Base-by-base conservation (phyloP, 2,888 invertebrate species). In the Lomographa bimaculata region DNA sequence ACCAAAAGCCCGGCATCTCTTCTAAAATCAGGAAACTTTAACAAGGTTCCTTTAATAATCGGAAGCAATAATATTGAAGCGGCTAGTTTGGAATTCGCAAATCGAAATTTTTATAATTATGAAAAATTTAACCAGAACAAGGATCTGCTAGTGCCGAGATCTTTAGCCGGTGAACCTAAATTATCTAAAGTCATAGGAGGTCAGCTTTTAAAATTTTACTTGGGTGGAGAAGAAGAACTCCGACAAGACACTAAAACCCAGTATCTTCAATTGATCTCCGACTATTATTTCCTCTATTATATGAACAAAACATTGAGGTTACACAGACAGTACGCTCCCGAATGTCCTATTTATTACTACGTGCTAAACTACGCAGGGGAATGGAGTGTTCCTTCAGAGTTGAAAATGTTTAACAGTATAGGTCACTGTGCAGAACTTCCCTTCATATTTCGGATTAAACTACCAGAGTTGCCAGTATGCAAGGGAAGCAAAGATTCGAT, bases 11-110 rank as follows among this genome's bases (percentile, higher is more conserved):
- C 89, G 16, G 52, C 52, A 17, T 27, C 63, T n/a, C 69, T 87
- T 28, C 51, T 89, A 34, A 85, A 82, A 57, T 76, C 83, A 12
- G 82, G 82, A 10, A 78, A 78, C 37, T 79, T 78, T 35, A 79
- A 81, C 51, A 85, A 81, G 62, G 84, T 89, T 0, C 89, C 89
- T 1, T 50, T 89, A 34, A 79, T 89, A 26, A 84, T 86, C 25
- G 89, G 89, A 7, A 76, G 78, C 49, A 82, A 79, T 49, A 80
- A 83, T 35, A 71, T 73, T 36, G 87, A 87, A 62, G 80, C 62
- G 1, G 63, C 71, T 6, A 43, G 80, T 19, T 49, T 83, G 12
- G 64, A 80, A 43, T 73, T 63, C 28, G 35, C 72, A 1, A 65
- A 63, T 20, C 47, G 59, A 29, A 67, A 78, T 20, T 76, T 72